Conservation (phyloP, 2,113 vertebrate genomes). For the Grammomys dolichurus region DNA sequence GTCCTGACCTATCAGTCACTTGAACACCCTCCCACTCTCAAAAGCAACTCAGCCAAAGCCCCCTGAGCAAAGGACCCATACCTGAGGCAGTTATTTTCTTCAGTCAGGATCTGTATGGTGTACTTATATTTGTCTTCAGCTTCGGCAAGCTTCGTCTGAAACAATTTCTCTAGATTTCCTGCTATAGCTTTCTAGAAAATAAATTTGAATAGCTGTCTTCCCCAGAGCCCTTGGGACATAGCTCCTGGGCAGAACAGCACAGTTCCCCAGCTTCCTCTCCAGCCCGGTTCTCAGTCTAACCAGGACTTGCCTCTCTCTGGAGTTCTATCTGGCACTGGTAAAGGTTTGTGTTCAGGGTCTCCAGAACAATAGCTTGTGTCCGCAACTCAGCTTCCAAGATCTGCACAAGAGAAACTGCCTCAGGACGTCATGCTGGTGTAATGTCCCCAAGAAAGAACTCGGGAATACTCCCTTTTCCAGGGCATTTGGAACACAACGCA, state of each 20-base stretch:
- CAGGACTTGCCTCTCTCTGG: slow-evolving; percentile 76
- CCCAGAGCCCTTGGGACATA: background rate
- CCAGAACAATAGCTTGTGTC: slow-evolving; percentile 78
- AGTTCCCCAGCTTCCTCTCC: background rate
- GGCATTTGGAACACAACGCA: background rate
- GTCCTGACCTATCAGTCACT: background rate
- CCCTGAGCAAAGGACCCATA: slow-evolving; percentile 21
- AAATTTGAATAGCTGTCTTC: background rate
- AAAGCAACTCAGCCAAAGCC: background rate
- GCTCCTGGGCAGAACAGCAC: background rate
- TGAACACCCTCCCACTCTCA: background rate
- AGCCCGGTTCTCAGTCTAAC: background rate
- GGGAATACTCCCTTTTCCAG: background rate
- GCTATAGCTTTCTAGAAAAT: slow-evolving; percentile 79
- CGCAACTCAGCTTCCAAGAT: slow-evolving; percentile 74
- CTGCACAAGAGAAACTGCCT: slow-evolving; percentile 66
- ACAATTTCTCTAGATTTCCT: slow-evolving; percentile 73
- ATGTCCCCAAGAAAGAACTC: background rate
- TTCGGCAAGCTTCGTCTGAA: slow-evolving; percentile 70
- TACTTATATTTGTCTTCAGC: slow-evolving; percentile 79
- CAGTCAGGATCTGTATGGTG: slow-evolving; percentile 67
- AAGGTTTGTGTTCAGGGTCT: slow-evolving; percentile 77
- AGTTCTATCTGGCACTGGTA: slow-evolving; percentile 80
- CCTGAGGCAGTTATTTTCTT: slow-evolving; percentile 83
- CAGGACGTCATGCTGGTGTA: background rate